phyloP scores from a whole-genome alignment of 2,113 vertebrate genomes.

The Cephalophus harveyi region DNA sequence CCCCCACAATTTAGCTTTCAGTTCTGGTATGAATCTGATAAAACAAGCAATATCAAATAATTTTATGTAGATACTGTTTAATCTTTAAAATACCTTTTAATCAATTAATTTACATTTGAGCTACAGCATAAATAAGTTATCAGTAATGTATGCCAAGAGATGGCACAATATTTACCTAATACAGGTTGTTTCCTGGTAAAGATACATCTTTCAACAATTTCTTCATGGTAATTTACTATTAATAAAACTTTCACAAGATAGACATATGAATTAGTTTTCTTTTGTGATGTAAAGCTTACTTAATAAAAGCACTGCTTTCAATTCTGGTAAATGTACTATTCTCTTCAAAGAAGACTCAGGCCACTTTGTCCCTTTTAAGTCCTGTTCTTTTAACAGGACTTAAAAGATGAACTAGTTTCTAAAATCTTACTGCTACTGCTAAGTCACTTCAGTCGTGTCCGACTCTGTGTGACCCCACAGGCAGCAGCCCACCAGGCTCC shows the following conservation, averaged over 20 bases:
- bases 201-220: background rate
- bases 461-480: no score
- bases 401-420: background rate
- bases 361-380: background rate
- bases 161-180: background rate
- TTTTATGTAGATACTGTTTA: constrained; percentile 24
- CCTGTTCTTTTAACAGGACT: background rate
- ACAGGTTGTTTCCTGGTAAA: constrained; percentile 8
- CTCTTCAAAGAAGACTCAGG: background rate
- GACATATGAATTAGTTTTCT: background rate
- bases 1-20: constrained; percentile 76
- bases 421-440: constrained; percentile 18
- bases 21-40: constrained; percentile 74
- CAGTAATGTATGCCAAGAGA: background rate
- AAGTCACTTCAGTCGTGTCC: no score
- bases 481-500: no score
- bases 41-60: constrained; percentile 45
- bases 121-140: background rate
- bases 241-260: constrained; percentile 6
- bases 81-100: constrained; percentile 8
- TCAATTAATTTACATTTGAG: constrained; percentile 27
- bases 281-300: background rate
- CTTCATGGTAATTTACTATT: background rate
- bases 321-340: background rate
- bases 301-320: background rate